These are phyloP conservation scores for Trypoxylus dichotomus DNA, from an alignment of 1,140 invertebrate genomes.

Conservation along the genomic window DNA sequence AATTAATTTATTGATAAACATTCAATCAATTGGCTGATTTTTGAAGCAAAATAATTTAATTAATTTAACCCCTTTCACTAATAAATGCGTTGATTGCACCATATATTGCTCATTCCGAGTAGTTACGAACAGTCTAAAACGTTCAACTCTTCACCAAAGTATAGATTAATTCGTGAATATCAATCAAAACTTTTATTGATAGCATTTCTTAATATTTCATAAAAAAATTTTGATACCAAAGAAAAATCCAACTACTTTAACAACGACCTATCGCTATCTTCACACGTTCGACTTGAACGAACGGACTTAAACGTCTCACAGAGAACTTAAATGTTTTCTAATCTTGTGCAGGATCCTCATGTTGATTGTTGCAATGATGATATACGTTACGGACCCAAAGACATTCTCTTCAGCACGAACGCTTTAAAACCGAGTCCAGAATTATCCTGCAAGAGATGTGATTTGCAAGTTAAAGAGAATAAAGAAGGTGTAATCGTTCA, in stretches of 20 bases:
- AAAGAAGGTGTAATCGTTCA: conserved; percentile 37
- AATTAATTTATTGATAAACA: too few species aligned
- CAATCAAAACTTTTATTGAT: too few species aligned
- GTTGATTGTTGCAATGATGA: neutral
- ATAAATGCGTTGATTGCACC: neutral
- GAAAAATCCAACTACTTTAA: neutral
- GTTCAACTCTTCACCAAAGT: too few species aligned
- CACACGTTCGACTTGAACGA: neutral
- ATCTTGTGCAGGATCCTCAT: neutral
- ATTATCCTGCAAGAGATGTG: conserved; percentile 39
- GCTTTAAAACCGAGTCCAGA: conserved; percentile 25
- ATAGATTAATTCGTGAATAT: too few species aligned
- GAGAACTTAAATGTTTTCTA: neutral
- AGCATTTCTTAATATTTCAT: too few species aligned
- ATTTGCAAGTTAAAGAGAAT: conserved; percentile 39
- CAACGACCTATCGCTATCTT: too few species aligned
- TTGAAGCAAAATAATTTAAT: too few species aligned
- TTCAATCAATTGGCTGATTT: too few species aligned
- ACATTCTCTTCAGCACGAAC: conserved; percentile 25
- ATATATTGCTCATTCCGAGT: neutral
- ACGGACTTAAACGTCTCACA: neutral
- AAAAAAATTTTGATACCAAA: too few species aligned
- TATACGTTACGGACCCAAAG: neutral
- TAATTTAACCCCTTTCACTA: too few species aligned
- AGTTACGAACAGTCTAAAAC: neutral